Base-by-base conservation (phyloP, 2,888 invertebrate genomes). In the Thecophora atra region DNA sequence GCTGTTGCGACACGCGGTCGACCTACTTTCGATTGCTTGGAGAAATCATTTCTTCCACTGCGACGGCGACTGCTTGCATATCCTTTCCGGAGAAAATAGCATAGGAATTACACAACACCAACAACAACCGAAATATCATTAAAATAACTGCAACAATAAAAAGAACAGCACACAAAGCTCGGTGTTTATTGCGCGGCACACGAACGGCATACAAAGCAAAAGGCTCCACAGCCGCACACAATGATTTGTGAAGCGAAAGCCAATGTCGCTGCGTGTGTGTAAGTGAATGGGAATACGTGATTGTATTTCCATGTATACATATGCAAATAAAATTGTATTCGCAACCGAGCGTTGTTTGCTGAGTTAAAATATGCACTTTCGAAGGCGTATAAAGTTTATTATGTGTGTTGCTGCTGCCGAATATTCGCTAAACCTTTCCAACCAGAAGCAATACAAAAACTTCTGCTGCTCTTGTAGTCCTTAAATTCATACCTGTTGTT, bases 191-290 rank as follows among this genome's bases (percentile, higher is more conserved):
- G 47, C 17, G 47, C 47, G 47, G 7, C 47, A 47, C n/a, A n/a
- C 15, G 17, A 47, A 17, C 47, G 47, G 47, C 47, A 47, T n/a
- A 5, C 47, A 47, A 47, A 47, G 70, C 64, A 42, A 70, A 71
- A 15, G 58, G 63, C 51, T 54, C 52, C 30, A 11, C 37, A 26
- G 30, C 30, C 62, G 21, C 62, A 51, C 28, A 54, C 52, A 54
- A 64, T 64, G 52, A 71, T 71, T 71, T 71, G 54, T 56, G 65
- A 56, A 69, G 37, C 62, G 72, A 56, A 66, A 72, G 54, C 17
- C 47, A 2, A 17, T 3, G 6, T 47, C n/a, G n/a, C n/a, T n/a
- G n/a, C n/a, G n/a, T n/a, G n/a, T n/a, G n/a, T n/a, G n/a, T n/a
- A n/a, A n/a, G n/a, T n/a, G n/a, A n/a, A 11, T 1, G 17, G 11